Evolutionary conservation across 2,113 vertebrate genomes (phyloP).

Genomic region (Antechinus flavipes): DNA sequence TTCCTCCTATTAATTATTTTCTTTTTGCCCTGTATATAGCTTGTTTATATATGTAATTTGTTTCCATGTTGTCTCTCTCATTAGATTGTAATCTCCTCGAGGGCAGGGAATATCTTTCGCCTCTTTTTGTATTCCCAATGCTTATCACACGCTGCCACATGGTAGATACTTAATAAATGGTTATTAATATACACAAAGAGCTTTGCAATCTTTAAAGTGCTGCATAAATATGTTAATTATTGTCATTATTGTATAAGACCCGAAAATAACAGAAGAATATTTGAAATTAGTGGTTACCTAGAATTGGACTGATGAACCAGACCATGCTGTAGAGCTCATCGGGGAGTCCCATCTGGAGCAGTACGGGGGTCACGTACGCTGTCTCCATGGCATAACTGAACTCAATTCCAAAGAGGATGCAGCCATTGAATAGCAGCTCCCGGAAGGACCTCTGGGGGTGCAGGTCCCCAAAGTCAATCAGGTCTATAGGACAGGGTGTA

Average conservation of each 20-base stretch:
- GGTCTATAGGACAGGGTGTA: conserved; percentile 93
- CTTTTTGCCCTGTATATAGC: background rate
- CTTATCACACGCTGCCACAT: background rate
- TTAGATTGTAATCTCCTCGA: background rate
- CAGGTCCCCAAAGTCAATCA: conserved; percentile 91
- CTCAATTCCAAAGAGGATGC: conserved; percentile 96
- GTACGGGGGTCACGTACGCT: conserved; percentile 95
- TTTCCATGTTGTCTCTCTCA: background rate
- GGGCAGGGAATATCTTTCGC: background rate
- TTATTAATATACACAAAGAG: background rate
- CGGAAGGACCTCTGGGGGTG: conserved; percentile 93
- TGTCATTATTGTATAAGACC: background rate
- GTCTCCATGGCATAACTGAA: conserved; percentile 99
- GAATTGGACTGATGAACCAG: conserved; percentile 98
- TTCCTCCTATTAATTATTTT: background rate
- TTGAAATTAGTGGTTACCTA: conserved; percentile 86
- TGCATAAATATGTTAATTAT: background rate
- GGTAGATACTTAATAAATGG: background rate
- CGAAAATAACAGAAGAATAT: background rate
- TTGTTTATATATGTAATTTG: background rate
- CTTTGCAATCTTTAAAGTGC: background rate
- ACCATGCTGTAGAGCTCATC: conserved; percentile 98
- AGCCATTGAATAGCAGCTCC: conserved; percentile 95
- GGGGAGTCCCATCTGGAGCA: conserved; percentile 97
- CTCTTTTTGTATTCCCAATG: background rate